Percentiles rank a stretch among this genome's conserved stretches.
phyloP scores from a whole-genome alignment of 2,113 vertebrate genomes.

The Pelodiscus sinensis region DNA sequence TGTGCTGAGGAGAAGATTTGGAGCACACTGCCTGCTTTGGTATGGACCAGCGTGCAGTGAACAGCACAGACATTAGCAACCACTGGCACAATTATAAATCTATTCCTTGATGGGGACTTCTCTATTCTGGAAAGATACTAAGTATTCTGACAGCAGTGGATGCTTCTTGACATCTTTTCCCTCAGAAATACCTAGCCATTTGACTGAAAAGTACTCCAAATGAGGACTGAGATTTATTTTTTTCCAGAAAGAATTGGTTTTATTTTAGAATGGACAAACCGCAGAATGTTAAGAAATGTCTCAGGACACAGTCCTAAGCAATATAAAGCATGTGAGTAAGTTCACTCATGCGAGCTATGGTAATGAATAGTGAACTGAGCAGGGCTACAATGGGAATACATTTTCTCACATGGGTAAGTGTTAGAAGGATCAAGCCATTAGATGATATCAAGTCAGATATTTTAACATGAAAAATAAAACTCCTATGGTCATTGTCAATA shows the following conservation, averaged over 20 bases:
- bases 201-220: not conserved
- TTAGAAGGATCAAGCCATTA: not conserved
- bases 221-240: not conserved
- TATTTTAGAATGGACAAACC: not conserved
- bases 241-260: not conserved
- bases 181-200: not conserved
- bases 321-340: accelerated
- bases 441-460: not conserved
- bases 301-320: not conserved
- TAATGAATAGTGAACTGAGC: not conserved
- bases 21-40: not conserved
- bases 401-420: not conserved
- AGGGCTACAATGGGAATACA: not conserved
- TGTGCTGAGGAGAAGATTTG: not conserved
- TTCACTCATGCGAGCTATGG: not conserved
- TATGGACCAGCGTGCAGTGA: accelerated
- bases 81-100: not conserved
- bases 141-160: not conserved
- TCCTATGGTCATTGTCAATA: conserved; percentile 16
- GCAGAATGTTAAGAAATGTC: not conserved
- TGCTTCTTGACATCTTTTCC: accelerated
- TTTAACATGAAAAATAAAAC: conserved; percentile 14
- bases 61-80: not conserved
- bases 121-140: not conserved
- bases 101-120: not conserved